Evolutionary conservation across 1,140 invertebrate genomes (phyloP), one percentile per base, ranked within the genome.

Genomic region (Bradysia coprophila): DNA sequence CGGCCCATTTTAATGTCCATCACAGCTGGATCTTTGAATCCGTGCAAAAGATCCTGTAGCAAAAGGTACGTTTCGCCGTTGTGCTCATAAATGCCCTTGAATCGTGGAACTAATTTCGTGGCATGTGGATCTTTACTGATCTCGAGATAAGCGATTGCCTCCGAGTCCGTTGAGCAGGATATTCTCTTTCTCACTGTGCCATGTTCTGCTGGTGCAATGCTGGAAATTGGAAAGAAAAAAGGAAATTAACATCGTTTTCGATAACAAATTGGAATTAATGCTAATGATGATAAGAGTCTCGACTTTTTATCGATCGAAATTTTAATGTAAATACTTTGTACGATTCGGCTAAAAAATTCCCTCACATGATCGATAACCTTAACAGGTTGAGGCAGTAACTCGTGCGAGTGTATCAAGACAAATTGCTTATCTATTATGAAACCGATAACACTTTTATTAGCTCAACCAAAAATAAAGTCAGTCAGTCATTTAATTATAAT

Each of bases 1-100:
- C 79, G 83, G 13, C 89, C 89, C 71, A 93, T 84, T 68, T 93
- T 93, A 32, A 93, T 82, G 57, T 93, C 89, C 75, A 93, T 89
- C 1, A 93, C 84, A 48, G 84, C 76, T 0, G 85, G 85, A 59
- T 91, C 81, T 47, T 75, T 65, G 59, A 90, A 91, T 31, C 83
- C 80, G 47, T 83, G 78, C 15, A 92, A 57, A 2, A 94, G 65
- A 59, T 93, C 86, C 64, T 90, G 81, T 38, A 93, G 72, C 61
- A 93, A 87, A 46, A 93, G 89, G 56, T 88, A 93, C 32, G 75
- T 77, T 53, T 94, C 88, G 8, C 78, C 78, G 45, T 81, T 77
- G 55, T 90, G 83, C 49, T 83, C 75, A 4, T 10, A 22, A 56
- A 92, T 79, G 21, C 88, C 70, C 53, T 83, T 87, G 59, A 87